Percentiles rank a stretch among this genome's conserved stretches.
Conservation (phyloP, 2,797 vertebrate genomes). For the Coracias cyanogaster region DNA sequence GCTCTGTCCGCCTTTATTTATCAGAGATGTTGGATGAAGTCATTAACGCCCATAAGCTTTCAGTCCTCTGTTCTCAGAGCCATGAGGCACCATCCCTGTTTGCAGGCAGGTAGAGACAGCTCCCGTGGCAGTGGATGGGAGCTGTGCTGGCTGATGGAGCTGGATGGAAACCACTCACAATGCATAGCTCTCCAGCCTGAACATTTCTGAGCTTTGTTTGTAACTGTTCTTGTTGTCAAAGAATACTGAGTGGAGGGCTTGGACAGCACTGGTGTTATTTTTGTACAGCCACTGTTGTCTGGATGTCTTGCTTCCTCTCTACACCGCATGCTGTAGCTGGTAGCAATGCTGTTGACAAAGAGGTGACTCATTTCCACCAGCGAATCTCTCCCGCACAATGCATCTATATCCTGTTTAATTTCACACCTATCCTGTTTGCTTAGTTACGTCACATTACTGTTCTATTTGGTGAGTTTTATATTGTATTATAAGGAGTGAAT, state of each 20-base stretch:
- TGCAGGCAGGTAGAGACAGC: neutral
- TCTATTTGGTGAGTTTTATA: slow-evolving; percentile 2
- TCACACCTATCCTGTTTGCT: slow-evolving; percentile 67
- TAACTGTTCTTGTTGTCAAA: neutral
- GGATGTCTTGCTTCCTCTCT: neutral
- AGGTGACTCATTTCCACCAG: slow-evolving; percentile 62
- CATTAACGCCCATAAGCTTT: neutral
- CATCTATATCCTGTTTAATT: slow-evolving; percentile 61
- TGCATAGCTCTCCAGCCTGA: neutral
- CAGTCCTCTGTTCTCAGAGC: neutral
- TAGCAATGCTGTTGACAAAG: slow-evolving; percentile 8
- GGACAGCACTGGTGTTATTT: neutral
- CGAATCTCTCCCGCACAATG: neutral
- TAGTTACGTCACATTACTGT: neutral
- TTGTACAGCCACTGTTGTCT: neutral
- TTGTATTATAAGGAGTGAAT: neutral
- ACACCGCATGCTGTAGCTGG: neutral
- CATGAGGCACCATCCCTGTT: fast-evolving
- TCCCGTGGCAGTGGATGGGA: fast-evolving
- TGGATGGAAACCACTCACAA: neutral
- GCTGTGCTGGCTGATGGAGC: neutral
- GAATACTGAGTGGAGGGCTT: neutral
- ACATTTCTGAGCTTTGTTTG: neutral
- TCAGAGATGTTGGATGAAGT: neutral
- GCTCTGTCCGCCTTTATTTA: neutral